Base-by-base conservation (phyloP, 2,113 vertebrate species). In the Todiramphus chloris region DNA sequence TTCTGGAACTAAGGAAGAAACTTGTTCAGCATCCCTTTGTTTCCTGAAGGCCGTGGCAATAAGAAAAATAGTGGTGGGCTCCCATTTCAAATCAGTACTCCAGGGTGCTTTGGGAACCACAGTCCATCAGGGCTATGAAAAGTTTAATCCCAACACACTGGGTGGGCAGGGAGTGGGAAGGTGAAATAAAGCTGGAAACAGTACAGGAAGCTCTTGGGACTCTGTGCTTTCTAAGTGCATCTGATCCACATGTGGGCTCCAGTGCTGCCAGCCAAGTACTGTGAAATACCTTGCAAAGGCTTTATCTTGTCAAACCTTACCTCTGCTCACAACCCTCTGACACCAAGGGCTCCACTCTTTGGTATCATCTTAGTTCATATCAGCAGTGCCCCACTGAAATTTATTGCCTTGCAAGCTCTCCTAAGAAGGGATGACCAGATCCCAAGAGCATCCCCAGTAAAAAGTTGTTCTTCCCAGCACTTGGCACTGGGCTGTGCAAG, bases 1-100 rank as follows among this genome's bases (percentile, higher is more conserved):
- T 53, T 98, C 98, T 51, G 99, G 99, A 62, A 98, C 99, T 99
- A 94, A 82, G 73, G 91, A 91, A 69, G 74, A 96, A 76, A 94
- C 27, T 60, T 41, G 53, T 60, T 92, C 50, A 84, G 87, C 70
- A 70, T 53, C 51, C 33, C 31, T 83, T 82, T 90, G 83, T 64
- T 43, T 92, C 68, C 83, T 46, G 28, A 94, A 94, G 83, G 48
- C 66, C 81, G 56, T 0, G 0, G 73, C 46, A 74, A 83, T 21
- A 7, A 20, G 59, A 44, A 60, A 64, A 75, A 33, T 11, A 46
- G 86, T 3, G 14, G 37, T 44, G 60, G 44, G 20, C 33, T 68
- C 37, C 58, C 46, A 10, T 48, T 64, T 60, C 2, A 0, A 25
- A 68, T 24, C 39, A 37, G 11, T 55, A 37, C 76, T 80, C 25